Percentiles rank a stretch among this genome's conserved stretches.
phyloP scores from a whole-genome alignment of 2,113 vertebrate species.

The Limanda limanda region DNA sequence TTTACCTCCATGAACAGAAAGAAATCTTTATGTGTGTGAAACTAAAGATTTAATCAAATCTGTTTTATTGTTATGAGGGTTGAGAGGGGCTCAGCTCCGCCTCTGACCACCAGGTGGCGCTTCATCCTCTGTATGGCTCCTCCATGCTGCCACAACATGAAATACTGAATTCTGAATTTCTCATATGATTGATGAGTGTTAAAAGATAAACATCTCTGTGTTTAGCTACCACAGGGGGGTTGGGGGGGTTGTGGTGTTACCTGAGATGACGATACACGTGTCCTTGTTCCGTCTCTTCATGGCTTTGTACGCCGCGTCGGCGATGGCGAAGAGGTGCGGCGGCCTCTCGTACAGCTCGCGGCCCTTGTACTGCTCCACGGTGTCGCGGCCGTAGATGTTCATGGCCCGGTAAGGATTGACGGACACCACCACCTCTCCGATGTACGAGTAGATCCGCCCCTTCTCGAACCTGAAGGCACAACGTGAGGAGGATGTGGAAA shows the following conservation, averaged over 20 bases:
- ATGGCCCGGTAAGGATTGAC: conserved; percentile 95
- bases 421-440: conserved; percentile 96
- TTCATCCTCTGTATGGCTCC: conserved; percentile 34
- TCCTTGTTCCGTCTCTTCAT: conserved; percentile 99
- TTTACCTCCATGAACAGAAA: too few relatives aligned
- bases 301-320: conserved; percentile 97
- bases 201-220: too few relatives aligned
- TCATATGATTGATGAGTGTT: not conserved
- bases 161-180: conserved; percentile 9
- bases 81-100: conserved; percentile 20
- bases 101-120: conserved; percentile 75
- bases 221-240: not conserved
- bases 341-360: conserved; percentile 96
- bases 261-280: conserved; percentile 98
- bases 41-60: not conserved
- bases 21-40: too few relatives aligned
- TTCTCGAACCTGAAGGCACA: conserved; percentile 90
- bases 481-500: too few relatives aligned
- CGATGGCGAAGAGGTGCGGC: conserved; percentile 96
- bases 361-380: conserved; percentile 93
- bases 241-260: conserved; percentile 72
- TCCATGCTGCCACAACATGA: conserved; percentile 34
- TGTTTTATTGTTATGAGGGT: too few relatives aligned
- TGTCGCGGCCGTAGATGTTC: conserved; percentile 94
- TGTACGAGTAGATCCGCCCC: conserved; percentile 94